A percentile compares a stretch with the other conserved stretches of the same genome.
phyloP scores from a whole-genome alignment of 2,113 vertebrate species.

The Arvicanthis niloticus region DNA sequence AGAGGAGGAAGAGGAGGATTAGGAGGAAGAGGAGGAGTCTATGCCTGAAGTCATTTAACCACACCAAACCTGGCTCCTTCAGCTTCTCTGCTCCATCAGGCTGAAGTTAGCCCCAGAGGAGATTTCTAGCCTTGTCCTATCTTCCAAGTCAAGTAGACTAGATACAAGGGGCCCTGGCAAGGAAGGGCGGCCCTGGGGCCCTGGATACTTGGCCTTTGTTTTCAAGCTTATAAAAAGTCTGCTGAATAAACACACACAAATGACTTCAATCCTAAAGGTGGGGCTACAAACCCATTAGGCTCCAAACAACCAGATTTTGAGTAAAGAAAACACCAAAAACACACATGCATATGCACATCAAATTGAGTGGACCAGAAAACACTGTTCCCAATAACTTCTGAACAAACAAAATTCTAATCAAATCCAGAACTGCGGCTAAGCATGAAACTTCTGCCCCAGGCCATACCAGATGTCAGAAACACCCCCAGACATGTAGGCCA shows the following conservation, averaged over 20 bases:
- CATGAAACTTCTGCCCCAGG: not conserved
- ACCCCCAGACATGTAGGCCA: not conserved
- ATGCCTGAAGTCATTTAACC: not conserved
- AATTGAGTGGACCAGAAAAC: constrained; percentile 53
- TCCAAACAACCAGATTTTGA: constrained; percentile 13
- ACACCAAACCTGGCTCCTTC: not conserved
- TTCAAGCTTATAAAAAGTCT: not conserved
- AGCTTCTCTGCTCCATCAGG: not conserved
- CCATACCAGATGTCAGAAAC: not conserved
- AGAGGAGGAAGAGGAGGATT: too few species aligned
- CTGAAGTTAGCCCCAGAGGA: not conserved
- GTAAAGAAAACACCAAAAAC: not conserved
- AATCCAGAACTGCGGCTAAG: constrained; percentile 55
- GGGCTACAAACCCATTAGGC: not conserved
- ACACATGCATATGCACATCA: not conserved
- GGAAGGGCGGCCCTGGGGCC: not conserved
- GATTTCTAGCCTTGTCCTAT: not conserved
- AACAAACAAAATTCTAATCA: constrained; percentile 69
- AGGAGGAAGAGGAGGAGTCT: not conserved
- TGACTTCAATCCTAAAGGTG: constrained; percentile 42
- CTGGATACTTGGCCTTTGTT: not conserved
- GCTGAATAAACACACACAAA: not conserved
- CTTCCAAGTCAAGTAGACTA: not conserved
- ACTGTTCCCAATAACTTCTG: constrained; percentile 46
- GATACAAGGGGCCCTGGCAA: not conserved